Base-by-base conservation (phyloP, 2,113 vertebrate genomes). In the Promerops cafer region DNA sequence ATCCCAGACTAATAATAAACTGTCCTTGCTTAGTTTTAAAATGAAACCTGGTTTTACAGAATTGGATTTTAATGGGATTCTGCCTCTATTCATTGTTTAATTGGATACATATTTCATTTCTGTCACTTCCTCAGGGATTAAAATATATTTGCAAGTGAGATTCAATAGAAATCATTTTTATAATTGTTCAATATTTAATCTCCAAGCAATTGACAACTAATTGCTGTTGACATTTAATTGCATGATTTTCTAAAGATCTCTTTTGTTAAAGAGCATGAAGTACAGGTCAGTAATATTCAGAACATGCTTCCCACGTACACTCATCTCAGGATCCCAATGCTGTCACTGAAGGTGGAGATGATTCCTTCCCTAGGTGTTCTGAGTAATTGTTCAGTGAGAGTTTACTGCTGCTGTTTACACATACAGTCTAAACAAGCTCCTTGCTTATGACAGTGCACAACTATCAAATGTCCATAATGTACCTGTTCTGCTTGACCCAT, bases 221-320 rank as follows among this genome's bases (percentile, higher is more conserved):
- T 47, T 70, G 27, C 10, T 57, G 37, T 37, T 50, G 63, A 69
- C 28, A 81, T 54, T 78, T 78, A 63, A 49, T 45, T 74, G 37
- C 27, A 40, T 16, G 7, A 40, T 49, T 90, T 80, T 64, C 50
- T 60, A 7, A 65, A 77, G 11, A 33, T 53, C 10, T 8, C 15
- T 83, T 88, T 56, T 52, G 28, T 57, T 65, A 31, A 50, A 47
- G 13, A 71, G 35, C 33, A 30, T 50, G 20, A 20, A 78, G 52
- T 16, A 61, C 9, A 35, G 60, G 39, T 39, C 75, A 71, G 60
- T 24, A 44, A 50, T 70, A 61, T n/a, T 37, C 35, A 74, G 54
- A 40, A 14, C 42, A 45, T 0, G 0, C 0, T 2, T 30, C 47
- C 30, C 33, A 47, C 0, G 0, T 40, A 66, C 30, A 17, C 7